Base-by-base conservation (phyloP, 1,140 invertebrate genomes). In the Conus betulinus region DNA sequence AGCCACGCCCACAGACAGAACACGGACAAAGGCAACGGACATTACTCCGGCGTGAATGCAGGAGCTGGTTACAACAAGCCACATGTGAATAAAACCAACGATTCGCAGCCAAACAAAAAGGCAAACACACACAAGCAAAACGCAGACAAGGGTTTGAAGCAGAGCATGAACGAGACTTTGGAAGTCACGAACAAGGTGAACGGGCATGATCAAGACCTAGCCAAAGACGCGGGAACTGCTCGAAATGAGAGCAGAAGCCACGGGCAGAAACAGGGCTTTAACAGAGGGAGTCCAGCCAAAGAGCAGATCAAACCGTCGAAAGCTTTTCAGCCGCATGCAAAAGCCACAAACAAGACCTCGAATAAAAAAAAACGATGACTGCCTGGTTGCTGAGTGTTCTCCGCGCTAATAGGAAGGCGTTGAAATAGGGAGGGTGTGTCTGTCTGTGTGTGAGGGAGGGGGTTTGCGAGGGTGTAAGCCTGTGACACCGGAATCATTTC, bases 321-420 rank as follows among this genome's bases (percentile, higher is more conserved):
- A 81, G 11, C 79, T 23, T 81, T 51, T 53, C 79, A 81, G 51
- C 13, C 23, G 25, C 11, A 51, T 7, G 17, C 27, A 0, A 78
- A 51, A 78, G 25, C 76, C 8, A 51, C 27, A 39, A 53, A 23
- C 79, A 81, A 20, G 79, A 81, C 79, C 7, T 13, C 76, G 0
- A 78, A 81, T 51, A 81, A 23, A 81, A 81, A n/a, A 27, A 81
- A 81, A n/a, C 67, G 67, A 10, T 71, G 67, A 71, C 67, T 23
- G 20, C 67, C 57, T 60, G 8, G 39, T 39, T 39, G 39, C 39
- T 39, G 39, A 3, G 0, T 39, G 39, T 39, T 39, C 39, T 39
- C 39, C 39, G 39, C 39, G 39, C 39, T 39, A 3, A 39, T 39
- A 3, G 39, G 3, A 39, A 39, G 39, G 39, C 39, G 3, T 39